Evolutionary conservation across 2,113 vertebrate species (phyloP), one percentile per base, ranked within the genome.

Genomic region (Neoarius graeffei): DNA sequence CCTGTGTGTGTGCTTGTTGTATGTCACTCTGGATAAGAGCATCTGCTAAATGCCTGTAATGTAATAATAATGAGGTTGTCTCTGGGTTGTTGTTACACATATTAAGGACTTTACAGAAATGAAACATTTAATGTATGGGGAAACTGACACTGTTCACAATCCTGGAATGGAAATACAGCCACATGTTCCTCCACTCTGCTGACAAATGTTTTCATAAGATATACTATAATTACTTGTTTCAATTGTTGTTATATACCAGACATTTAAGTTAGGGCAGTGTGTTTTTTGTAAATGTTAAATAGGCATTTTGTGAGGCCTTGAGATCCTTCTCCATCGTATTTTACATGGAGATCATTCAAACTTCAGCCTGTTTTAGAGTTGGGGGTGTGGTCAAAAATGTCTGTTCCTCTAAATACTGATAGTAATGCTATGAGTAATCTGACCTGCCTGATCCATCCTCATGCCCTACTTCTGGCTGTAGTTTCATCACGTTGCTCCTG

Each of bases 231-330:
- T 6, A 15, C 27, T 69, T 11, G 48, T 25, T 25, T 50, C 42
- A 52, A 52, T 4, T 77, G 20, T 1, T 50, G 42, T 77, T 52
- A 73, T 30, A 73, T 30, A 73, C 69, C 69, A 73, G 69, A 74
- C 35, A 74, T 74, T 74, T 19, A 74, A 7, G 64, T 67, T 64
- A 17, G 69, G 30, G 1, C 56, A 74, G 30, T 48, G 48, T 19
- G 25, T 42, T 17, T 84, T 84, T 71, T 30, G 83, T 84, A 84
- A 57, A 56, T 66, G 17, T 73, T 85, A 73, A 42, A 19, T 27
- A 59, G 52, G 83, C 17, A 67, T 69, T 73, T n/a, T 66, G 25
- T 84, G 20, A n/a, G 13, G 14, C 83, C 9, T 76, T 10, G 25
- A 85, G 35, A 48, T 50, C 23, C 6, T 59, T 85, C 8, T 59